These are phyloP conservation scores for Eunapius fragilis DNA, from an alignment of 37 sponge, comb jelly and placozoan species.

Conservation along the genomic window DNA sequence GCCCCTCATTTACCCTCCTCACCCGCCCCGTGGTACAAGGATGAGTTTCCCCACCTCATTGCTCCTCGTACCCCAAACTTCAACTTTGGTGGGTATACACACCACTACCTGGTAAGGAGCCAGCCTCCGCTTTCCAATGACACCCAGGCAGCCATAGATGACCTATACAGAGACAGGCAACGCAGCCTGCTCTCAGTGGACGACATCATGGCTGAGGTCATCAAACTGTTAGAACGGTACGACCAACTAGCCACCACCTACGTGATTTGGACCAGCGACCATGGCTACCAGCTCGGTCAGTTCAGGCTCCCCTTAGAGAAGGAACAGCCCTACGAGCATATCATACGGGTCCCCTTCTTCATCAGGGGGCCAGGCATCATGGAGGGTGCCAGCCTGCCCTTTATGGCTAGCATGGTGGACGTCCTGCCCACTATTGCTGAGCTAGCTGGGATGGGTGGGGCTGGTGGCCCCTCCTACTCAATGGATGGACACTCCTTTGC, in stretches of 20 bases:
- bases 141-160: conserved; percentile 35
- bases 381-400: conserved; percentile 10
- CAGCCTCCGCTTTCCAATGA: conserved; percentile 43
- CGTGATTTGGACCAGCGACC: conserved; percentile 79
- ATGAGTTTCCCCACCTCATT: conserved; percentile 20
- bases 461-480: no score
- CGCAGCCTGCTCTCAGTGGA: conserved; percentile 82
- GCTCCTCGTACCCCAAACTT: conserved; percentile 84
- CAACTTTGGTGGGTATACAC: conserved; percentile 63
- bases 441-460: conserved; percentile 69
- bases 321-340: conserved; percentile 80
- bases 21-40: conserved; percentile 81
- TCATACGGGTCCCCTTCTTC: conserved; percentile 70
- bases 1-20: conserved; percentile 86
- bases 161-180: conserved; percentile 69
- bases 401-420: conserved; percentile 80
- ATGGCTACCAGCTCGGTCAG: conserved; percentile 87
- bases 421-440: conserved; percentile 65
- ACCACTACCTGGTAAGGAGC: conserved; percentile 69
- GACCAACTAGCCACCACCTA: conserved; percentile 67
- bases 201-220: conserved; percentile 63
- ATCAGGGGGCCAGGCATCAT: conserved; percentile 64
- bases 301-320: conserved; percentile 75
- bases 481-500: conserved; percentile 84
- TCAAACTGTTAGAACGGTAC: conserved; percentile 27